These are phyloP conservation scores for Crotalus helleri DNA, from an alignment of 2,113 vertebrate genomes.

Conservation along the genomic window DNA sequence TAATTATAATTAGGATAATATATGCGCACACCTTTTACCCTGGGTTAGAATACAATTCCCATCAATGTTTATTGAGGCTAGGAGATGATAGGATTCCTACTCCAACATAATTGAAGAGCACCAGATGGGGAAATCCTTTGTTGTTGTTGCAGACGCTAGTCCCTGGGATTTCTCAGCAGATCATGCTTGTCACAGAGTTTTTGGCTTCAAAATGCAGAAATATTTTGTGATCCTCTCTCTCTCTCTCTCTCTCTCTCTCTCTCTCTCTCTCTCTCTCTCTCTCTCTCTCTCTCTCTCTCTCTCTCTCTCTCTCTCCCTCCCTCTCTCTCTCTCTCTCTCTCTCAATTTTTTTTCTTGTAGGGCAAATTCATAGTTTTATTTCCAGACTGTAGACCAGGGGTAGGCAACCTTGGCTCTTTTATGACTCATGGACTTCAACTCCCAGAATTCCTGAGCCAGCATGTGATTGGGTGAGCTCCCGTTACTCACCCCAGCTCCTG, in stretches of 20 bases:
- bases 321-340: too few relatives aligned
- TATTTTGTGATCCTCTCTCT: neutral
- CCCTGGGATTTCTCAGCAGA: neutral
- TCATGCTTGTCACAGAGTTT: neutral
- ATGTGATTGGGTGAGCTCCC: neutral
- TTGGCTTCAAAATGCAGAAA: neutral
- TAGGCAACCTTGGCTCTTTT: too few relatives aligned
- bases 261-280: too few relatives aligned
- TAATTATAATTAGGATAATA: neutral
- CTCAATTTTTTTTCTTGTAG: neutral
- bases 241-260: too few relatives aligned
- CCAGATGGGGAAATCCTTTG: neutral
- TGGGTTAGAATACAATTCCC: neutral
- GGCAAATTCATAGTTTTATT: neutral
- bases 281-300: too few relatives aligned
- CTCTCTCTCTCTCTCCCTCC: too few relatives aligned
- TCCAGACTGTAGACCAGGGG: neutral
- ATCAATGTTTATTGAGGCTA: neutral
- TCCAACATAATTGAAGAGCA: neutral
- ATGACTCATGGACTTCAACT: too few relatives aligned
- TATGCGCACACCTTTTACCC: neutral
- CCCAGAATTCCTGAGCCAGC: too few relatives aligned
- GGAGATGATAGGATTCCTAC: neutral
- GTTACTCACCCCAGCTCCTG: too few relatives aligned
- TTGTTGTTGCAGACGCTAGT: neutral